Evolutionary conservation across 2,797 vertebrate genomes (phyloP).

Genomic region (Eulemur coronatus): DNA sequence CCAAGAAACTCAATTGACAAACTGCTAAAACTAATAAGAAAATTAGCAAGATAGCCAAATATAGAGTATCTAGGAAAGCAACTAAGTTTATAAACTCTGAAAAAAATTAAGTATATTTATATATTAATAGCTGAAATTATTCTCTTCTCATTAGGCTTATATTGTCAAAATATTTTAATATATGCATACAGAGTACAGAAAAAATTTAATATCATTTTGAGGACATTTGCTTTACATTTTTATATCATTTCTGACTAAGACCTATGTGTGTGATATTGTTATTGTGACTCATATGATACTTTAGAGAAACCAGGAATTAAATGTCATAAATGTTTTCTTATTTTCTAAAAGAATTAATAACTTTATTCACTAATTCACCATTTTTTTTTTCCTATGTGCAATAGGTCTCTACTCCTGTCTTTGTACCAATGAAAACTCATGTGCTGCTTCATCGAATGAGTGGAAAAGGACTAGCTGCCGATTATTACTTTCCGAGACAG

Average conservation of each 20-base stretch:
- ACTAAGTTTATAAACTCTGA: neutral
- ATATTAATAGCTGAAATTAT: neutral
- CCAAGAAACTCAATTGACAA: neutral
- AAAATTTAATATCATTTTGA: neutral
- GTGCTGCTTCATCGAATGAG: conserved; percentile 96
- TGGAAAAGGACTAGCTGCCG: conserved; percentile 94
- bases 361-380: conserved; percentile 63
- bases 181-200: neutral
- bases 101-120: neutral
- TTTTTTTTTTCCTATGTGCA: conserved; percentile 17
- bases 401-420: conserved; percentile 90
- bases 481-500: conserved; percentile 94
- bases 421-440: conserved; percentile 89
- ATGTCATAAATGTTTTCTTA: neutral
- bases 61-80: neutral
- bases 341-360: conserved; percentile 29
- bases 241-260: conserved; percentile 33
- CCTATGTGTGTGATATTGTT: neutral
- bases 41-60: neutral
- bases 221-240: neutral
- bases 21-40: neutral
- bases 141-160: neutral
- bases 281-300: neutral
- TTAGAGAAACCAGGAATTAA: conserved; percentile 32
- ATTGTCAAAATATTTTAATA: conserved; percentile 21